A percentile compares a stretch with the other conserved stretches of the same genome.
These are phyloP conservation scores for Drosophila mulleri DNA, from an alignment of 2,888 invertebrate species.

Conservation along the genomic window DNA sequence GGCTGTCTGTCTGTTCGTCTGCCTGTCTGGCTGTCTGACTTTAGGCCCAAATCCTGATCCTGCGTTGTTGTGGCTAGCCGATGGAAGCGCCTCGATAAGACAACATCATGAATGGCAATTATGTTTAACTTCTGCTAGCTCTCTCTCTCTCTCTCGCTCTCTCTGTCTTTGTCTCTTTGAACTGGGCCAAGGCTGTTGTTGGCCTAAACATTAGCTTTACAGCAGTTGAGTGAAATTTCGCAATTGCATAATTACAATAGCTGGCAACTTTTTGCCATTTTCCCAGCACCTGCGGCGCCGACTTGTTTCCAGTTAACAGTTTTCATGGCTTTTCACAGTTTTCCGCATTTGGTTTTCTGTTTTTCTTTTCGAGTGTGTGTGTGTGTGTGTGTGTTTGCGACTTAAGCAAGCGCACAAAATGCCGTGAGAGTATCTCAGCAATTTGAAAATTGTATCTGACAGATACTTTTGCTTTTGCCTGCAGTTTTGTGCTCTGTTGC, in stretches of 20 bases:
- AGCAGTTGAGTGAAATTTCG: slow-evolving; percentile 26
- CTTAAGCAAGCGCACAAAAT: slow-evolving; percentile 58
- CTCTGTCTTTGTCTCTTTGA: background rate
- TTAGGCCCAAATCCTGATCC: slow-evolving; percentile 14
- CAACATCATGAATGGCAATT: slow-evolving; percentile 18
- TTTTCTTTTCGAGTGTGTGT: no score
- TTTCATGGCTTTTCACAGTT: slow-evolving; percentile 45
- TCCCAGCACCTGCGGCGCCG: slow-evolving; percentile 44
- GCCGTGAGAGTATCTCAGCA: slow-evolving; percentile 73
- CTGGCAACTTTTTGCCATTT: slow-evolving; percentile 38
- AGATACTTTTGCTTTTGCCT: slow-evolving; percentile 47
- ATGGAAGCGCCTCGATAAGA: slow-evolving; percentile 28
- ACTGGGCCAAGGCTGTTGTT: slow-evolving; percentile 53
- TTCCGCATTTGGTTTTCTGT: slow-evolving; percentile 31
- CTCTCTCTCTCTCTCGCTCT: background rate
- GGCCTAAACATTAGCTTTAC: slow-evolving; percentile 27
- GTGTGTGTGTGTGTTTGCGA: slow-evolving; percentile 6
- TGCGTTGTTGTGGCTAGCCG: slow-evolving; percentile 13
- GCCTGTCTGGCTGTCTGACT: slow-evolving; percentile 11
- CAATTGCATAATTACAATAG: slow-evolving; percentile 57
- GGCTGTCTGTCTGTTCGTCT: background rate
- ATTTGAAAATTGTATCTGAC: slow-evolving; percentile 75
- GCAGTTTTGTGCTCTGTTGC: slow-evolving; percentile 7
- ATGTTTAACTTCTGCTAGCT: slow-evolving; percentile 20
- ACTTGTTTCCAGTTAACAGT: slow-evolving; percentile 49